Percentiles rank a stretch among this genome's conserved stretches.
phyloP scores from a whole-genome alignment of 2,113 vertebrate species.

The Ifrita kowaldi region DNA sequence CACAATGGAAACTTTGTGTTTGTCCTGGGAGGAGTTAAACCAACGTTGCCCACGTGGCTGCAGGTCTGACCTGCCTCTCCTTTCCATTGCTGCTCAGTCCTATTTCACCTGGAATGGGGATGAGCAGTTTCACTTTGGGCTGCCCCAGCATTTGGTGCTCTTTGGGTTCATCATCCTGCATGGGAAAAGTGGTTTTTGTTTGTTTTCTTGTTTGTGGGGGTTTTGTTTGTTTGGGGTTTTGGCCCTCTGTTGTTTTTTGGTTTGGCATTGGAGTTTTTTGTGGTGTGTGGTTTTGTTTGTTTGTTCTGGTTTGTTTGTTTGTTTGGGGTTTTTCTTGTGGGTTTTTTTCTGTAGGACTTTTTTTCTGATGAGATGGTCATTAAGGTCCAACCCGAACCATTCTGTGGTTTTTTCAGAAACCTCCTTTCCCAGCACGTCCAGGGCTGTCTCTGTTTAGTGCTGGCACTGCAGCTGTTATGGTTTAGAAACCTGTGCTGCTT shows the following conservation, averaged over 20 bases:
- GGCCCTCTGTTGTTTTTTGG: neutral
- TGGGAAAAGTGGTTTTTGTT: neutral
- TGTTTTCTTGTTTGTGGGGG: neutral
- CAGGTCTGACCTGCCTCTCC: neutral
- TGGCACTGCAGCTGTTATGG: fast-evolving
- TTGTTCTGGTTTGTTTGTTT: neutral
- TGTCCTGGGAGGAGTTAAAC: neutral
- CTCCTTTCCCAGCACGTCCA: neutral
- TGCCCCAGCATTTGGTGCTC: neutral
- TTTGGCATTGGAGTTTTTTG: neutral
- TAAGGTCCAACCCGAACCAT: neutral
- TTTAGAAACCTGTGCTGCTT: neutral
- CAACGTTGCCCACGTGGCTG: fast-evolving
- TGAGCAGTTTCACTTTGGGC: neutral
- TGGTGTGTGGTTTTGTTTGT: neutral
- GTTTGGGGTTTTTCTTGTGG: no score
- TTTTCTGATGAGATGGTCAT: neutral
- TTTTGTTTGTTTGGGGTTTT: neutral
- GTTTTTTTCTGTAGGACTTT: neutral
- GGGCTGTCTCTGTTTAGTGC: neutral
- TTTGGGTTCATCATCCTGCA: neutral
- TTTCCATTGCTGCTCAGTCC: neutral
- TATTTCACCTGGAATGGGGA: neutral
- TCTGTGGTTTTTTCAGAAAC: neutral
- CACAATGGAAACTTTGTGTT: neutral